Conservation (phyloP, 2,888 invertebrate genomes). For the Himalopsyche anomala region DNA sequence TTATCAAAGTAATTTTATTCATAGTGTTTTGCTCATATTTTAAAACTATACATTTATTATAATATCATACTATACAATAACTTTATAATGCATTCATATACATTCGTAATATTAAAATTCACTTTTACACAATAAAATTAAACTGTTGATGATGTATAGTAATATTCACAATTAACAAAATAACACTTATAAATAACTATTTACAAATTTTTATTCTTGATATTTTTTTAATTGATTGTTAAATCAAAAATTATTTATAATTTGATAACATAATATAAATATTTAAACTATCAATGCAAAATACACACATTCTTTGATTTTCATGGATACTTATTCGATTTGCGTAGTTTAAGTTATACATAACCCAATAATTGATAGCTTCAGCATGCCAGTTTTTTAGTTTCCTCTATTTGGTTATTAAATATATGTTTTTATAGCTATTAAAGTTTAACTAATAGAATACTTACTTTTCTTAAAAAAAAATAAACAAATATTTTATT, state of each 20-base stretch:
- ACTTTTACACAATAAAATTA: background rate
- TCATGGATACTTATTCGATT: too few relatives aligned
- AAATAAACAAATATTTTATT: too few relatives aligned
- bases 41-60: constrained; percentile 32
- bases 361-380: too few relatives aligned
- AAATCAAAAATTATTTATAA: background rate
- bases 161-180: constrained; percentile 31
- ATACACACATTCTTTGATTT: too few relatives aligned
- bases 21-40: constrained; percentile 7
- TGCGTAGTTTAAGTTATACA: too few relatives aligned
- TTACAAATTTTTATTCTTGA: background rate
- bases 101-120: background rate
- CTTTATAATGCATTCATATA: background rate
- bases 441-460: too few relatives aligned
- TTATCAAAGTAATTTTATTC: constrained; percentile 39
- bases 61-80: background rate
- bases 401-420: too few relatives aligned
- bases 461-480: too few relatives aligned
- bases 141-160: background rate
- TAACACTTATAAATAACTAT: background rate
- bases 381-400: too few relatives aligned
- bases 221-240: background rate
- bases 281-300: too few relatives aligned
- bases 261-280: background rate
- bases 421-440: too few relatives aligned